Conservation (phyloP, 2,113 vertebrate species). For the Limanda limanda region DNA sequence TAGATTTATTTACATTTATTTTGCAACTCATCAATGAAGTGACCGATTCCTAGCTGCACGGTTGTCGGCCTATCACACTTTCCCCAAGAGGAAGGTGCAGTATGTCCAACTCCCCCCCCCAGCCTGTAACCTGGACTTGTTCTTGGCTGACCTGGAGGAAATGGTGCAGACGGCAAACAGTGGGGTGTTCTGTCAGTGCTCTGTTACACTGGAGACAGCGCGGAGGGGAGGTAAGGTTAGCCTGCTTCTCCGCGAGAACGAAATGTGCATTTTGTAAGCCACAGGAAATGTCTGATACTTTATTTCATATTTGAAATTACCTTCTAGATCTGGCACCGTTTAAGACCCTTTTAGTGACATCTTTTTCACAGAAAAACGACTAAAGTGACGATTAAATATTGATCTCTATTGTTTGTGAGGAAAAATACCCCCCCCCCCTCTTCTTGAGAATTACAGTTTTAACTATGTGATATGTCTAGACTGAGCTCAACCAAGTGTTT, state of each 20-base stretch:
- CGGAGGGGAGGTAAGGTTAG: conserved; percentile 3
- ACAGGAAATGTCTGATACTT: not conserved
- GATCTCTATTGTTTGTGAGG: not conserved
- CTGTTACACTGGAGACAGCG: conserved; percentile 2
- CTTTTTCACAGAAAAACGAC: no score
- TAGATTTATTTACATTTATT: conserved; percentile 50
- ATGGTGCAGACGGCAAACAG: conserved; percentile 7
- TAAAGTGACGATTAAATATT: not conserved
- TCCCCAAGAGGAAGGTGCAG: not conserved
- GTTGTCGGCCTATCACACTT: conserved; percentile 36
- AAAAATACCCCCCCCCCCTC: no score
- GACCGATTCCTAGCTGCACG: not conserved
- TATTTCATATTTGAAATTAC: not conserved
- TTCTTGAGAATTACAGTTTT: no score
- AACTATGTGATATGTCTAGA: no score
- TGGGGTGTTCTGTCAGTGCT: not conserved
- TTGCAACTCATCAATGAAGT: conserved; percentile 25
- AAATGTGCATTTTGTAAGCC: not conserved
- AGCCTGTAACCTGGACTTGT: conserved; percentile 20
- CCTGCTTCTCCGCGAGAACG: not conserved
- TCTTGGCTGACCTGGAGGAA: conserved; percentile 46
- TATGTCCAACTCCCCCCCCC: conserved; percentile 19
- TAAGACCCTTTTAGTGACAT: not conserved
- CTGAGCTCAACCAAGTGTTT: no score
- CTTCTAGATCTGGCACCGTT: not conserved